Evolutionary conservation across 2,888 invertebrate genomes (phyloP), one percentile per base, ranked within the genome.

Genomic region (Caradrina clavipalpis): DNA sequence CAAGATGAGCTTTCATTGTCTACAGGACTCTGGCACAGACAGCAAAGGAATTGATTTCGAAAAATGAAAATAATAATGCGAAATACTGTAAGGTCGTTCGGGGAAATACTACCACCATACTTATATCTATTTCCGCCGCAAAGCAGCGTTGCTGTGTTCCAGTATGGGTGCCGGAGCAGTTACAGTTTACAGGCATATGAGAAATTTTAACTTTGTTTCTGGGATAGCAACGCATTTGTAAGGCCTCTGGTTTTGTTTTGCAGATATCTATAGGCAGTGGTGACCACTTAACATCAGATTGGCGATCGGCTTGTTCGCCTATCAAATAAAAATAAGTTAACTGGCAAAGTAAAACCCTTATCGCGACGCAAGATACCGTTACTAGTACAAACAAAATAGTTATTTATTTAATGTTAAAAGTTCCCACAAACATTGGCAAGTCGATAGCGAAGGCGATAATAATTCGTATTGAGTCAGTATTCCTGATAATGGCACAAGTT

Each of bases 391-490:
- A 69, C 51, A 54, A 67, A 66, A 53, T 42, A 58, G 17, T 35
- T 69, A 47, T 63, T 68, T 78, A 69, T 64, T 56, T 59, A 76
- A 63, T 35, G 56, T 63, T 42, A 42, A 31, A 67, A 75, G 65
- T 79, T 79, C 76, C 54, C 75, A 83, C 76, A 73, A 73, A 72
- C 67, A 72, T 75, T 60, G 72, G 73, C 71, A 59, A 42, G 2
- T 51, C 58, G 73, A 77, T 71, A 82, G 53, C 63, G 31, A 31
- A 6, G 47, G 7, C 62, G 68, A 78, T 78, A 78, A 71, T 70
- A 51, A 65, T 81, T 70, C 54, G 49, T 73, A 73, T 81, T 49
- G 73, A 66, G 63, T 67, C 60, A 69, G 69, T 66, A 56, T 59
- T 66, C 26, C 31, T 53, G 72, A 81, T 81, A 75, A 68, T 58